These are phyloP conservation scores for Tinamus major DNA, from an alignment of 2,797 vertebrate genomes.

Conservation along the genomic window DNA sequence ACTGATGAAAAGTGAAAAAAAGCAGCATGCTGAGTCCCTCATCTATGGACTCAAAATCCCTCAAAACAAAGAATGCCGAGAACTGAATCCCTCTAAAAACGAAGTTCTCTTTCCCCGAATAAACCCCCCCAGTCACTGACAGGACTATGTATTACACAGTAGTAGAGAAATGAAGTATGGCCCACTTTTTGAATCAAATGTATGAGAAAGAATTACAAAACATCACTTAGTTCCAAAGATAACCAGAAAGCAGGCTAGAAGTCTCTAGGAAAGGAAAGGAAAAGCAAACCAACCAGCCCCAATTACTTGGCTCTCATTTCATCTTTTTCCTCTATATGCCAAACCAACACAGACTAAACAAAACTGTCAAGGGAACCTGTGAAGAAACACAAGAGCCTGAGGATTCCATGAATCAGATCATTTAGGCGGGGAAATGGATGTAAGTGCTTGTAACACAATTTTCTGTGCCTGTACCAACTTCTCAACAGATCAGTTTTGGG, in stretches of 20 bases:
- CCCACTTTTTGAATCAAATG: neutral
- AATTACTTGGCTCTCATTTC: neutral
- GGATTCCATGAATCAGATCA: conserved; percentile 49
- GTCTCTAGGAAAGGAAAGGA: neutral
- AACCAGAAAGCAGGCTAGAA: neutral
- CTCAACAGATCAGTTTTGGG: neutral
- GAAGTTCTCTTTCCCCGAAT: neutral
- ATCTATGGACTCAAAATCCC: neutral
- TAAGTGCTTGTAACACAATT: conserved; percentile 46
- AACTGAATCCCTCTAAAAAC: neutral
- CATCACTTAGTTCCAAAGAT: neutral
- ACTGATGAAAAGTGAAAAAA: neutral
- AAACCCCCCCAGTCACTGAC: neutral
- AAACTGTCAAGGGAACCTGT: conserved; percentile 46
- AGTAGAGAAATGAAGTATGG: neutral
- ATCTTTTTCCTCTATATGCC: conserved; percentile 12
- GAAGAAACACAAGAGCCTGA: conserved; percentile 31
- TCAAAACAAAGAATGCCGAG: neutral
- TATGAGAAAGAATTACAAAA: conserved; percentile 1
- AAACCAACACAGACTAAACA: conserved; percentile 60
- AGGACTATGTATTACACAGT: fast-evolving
- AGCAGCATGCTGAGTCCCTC: neutral
- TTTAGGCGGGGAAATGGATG: conserved; percentile 33
- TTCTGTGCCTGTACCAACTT: conserved; percentile 11
- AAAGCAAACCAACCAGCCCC: conserved; percentile 1